Percentiles rank a stretch among this genome's conserved stretches.
These are phyloP conservation scores for Bombus fervidus DNA, from an alignment of 1,140 invertebrate species.

Conservation along the genomic window DNA sequence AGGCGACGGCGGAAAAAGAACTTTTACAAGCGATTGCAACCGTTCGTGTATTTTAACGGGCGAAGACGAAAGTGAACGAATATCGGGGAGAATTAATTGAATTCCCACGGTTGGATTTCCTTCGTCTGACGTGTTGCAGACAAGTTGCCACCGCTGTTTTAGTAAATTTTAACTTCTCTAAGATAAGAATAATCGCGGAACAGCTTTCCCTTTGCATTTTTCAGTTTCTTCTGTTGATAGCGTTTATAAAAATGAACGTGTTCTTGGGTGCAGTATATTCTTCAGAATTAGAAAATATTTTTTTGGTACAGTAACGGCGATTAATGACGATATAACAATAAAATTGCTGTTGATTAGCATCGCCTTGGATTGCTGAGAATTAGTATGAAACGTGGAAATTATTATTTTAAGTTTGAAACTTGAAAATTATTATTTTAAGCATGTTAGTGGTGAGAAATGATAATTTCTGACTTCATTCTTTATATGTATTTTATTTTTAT, in stretches of 20 bases:
- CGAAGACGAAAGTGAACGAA: not conserved
- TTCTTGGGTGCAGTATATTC: not conserved
- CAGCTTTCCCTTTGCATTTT: not conserved
- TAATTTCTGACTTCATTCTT: no score
- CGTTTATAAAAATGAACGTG: not conserved
- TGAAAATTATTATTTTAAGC: not conserved
- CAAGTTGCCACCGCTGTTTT: constrained; percentile 10
- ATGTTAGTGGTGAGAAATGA: no score
- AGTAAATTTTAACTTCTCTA: not conserved
- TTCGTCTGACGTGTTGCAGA: constrained; percentile 30
- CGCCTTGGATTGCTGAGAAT: no score
- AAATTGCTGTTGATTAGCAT: not conserved
- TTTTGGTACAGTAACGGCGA: not conserved
- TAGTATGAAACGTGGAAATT: not conserved
- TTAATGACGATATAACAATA: not conserved
- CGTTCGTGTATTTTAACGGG: constrained; percentile 35
- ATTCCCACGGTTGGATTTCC: constrained; percentile 28
- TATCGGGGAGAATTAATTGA: constrained; percentile 48
- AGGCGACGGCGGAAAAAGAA: not conserved
- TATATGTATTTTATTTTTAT: no score
- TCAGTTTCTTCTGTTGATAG: not conserved
- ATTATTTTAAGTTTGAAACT: no score
- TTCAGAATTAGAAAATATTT: not conserved
- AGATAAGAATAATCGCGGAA: not conserved
- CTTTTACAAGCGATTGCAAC: constrained; percentile 6